Evolutionary conservation across 1,140 invertebrate species (phyloP).

Genomic region (Papilio glaucus): DNA sequence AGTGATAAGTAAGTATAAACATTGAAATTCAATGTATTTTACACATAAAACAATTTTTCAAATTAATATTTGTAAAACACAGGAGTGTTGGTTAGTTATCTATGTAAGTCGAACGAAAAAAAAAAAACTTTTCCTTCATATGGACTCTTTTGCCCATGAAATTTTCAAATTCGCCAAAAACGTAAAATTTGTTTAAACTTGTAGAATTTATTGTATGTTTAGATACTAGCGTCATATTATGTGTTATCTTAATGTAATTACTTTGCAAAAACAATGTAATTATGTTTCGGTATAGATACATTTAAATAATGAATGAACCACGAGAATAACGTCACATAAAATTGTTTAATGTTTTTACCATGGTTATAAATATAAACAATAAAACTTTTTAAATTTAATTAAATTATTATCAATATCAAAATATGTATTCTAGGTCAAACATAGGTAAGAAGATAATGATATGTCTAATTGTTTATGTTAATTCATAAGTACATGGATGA

Average conservation of each 20-base stretch:
- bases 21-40: conserved; percentile 61
- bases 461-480: conserved; percentile 36
- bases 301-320: conserved; percentile 36
- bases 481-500: conserved; percentile 29
- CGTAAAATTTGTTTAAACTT: conserved; percentile 1
- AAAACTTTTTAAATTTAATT: conserved; percentile 30
- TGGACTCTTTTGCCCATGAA: not conserved
- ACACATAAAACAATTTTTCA: conserved; percentile 59
- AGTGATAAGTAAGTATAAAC: conserved; percentile 51
- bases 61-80: conserved; percentile 56
- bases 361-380: not conserved
- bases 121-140: conserved; percentile 8
- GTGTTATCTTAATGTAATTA: conserved; percentile 1
- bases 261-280: not conserved
- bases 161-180: conserved; percentile 15
- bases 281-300: conserved; percentile 24
- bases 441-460: conserved; percentile 35
- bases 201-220: conserved; percentile 19
- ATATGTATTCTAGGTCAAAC: conserved; percentile 36
- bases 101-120: conserved; percentile 49
- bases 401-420: conserved; percentile 38
- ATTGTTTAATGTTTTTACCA: conserved; percentile 22
- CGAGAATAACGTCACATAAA: conserved; percentile 8
- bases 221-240: not conserved
- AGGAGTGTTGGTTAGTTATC: conserved; percentile 48